Percentiles rank a stretch among this genome's conserved stretches.
phyloP scores from a whole-genome alignment of 2,888 invertebrate genomes.

The Spicauda simplicius region DNA sequence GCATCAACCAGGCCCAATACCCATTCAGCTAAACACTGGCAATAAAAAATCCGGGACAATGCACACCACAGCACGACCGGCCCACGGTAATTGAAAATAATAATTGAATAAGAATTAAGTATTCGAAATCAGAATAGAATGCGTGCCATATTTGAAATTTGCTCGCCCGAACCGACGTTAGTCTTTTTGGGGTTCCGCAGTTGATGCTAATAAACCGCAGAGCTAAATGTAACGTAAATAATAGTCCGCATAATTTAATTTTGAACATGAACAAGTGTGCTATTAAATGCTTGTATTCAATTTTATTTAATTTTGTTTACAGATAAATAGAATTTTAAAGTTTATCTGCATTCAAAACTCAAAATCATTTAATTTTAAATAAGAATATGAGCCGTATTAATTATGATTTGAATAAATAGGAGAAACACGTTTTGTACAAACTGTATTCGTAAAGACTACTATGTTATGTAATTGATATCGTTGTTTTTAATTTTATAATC shows the following conservation, averaged over 20 bases:
- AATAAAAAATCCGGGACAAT: constrained; percentile 69
- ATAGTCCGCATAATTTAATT: background rate
- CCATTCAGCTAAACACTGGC: constrained; percentile 21
- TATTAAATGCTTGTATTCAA: background rate
- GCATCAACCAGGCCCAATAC: background rate
- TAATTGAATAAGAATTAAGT: constrained; percentile 79
- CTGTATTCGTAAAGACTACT: no score
- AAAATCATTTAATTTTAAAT: no score
- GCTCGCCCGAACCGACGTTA: constrained; percentile 62
- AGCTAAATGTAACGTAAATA: background rate
- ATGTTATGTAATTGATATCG: no score
- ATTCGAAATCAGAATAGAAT: constrained; percentile 76
- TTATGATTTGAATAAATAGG: no score
- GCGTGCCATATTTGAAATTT: constrained; percentile 76
- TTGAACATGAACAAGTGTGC: background rate
- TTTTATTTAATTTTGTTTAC: no score
- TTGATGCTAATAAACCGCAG: constrained; percentile 3
- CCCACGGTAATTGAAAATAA: constrained; percentile 78
- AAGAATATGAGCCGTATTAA: no score
- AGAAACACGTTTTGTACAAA: no score
- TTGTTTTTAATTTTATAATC: no score
- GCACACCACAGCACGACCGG: constrained; percentile 53
- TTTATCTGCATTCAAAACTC: no score
- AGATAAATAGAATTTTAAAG: no score
- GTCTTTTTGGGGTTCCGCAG: constrained; percentile 55